Percentiles rank a stretch among this genome's conserved stretches.
Conservation (phyloP, 2,113 vertebrate genomes). For the Equus przewalskii region DNA sequence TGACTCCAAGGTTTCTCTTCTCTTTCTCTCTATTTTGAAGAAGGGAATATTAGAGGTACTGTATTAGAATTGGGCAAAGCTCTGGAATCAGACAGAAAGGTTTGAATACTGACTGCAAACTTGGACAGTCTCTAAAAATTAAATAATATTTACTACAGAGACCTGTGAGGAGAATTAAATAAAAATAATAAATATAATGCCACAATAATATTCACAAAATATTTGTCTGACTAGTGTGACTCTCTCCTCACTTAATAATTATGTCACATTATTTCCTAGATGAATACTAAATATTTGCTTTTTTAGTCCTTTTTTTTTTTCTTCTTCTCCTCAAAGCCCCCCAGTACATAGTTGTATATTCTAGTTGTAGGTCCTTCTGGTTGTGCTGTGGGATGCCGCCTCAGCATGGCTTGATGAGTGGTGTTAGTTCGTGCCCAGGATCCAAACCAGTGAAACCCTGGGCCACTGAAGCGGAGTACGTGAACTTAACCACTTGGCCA, state of each 20-base stretch:
- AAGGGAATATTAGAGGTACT: background rate
- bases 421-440: no score
- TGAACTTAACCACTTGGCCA: no score
- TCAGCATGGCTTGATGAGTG: no score
- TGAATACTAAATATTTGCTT: background rate
- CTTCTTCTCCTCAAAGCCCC: no score
- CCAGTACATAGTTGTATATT: no score
- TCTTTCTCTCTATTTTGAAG: background rate
- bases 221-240: background rate
- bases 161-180: background rate
- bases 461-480: no score
- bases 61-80: background rate
- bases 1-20: background rate
- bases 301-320: background rate
- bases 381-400: no score
- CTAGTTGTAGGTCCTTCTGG: no score
- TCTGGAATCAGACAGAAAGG: background rate
- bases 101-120: background rate
- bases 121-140: background rate
- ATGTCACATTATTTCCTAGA: background rate
- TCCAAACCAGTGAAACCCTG: no score
- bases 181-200: background rate
- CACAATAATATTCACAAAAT: background rate
- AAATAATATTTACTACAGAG: background rate
- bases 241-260: background rate